Conservation (phyloP, 1,140 invertebrate genomes). For the Helicoverpa zea region DNA sequence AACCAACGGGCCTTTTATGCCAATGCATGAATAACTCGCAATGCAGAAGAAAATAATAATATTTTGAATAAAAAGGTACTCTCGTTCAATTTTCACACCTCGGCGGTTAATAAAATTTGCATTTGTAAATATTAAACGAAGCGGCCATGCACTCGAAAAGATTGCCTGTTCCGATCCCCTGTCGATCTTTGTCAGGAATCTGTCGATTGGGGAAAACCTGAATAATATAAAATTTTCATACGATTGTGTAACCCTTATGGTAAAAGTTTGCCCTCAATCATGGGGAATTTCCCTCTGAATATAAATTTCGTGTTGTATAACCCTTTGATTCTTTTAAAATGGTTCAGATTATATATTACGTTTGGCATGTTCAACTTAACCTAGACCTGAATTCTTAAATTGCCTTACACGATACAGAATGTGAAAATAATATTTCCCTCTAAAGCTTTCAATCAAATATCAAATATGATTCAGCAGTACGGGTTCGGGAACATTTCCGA, state of each 20-base stretch:
- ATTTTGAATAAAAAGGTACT: slow-evolving; percentile 8
- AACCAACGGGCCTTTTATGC: not conserved
- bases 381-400: too few relatives aligned
- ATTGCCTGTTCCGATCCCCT: slow-evolving; percentile 29
- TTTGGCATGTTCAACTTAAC: not conserved
- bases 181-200: slow-evolving; percentile 32
- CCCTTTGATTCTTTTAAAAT: not conserved
- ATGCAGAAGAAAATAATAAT: slow-evolving; percentile 12
- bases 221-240: slow-evolving; percentile 35
- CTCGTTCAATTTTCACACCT: slow-evolving; percentile 34
- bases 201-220: slow-evolving; percentile 12
- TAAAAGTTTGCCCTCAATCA: slow-evolving; percentile 30
- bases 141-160: slow-evolving; percentile 26
- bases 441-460: not conserved
- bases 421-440: too few relatives aligned
- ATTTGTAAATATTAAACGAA: slow-evolving; percentile 43
- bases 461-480: not conserved
- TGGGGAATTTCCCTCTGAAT: slow-evolving; percentile 8
- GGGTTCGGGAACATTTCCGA: not conserved
- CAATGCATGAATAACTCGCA: not conserved
- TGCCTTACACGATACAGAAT: too few relatives aligned
- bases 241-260: slow-evolving; percentile 28
- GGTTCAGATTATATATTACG: too few relatives aligned
- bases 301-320: not conserved
- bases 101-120: slow-evolving; percentile 26